Base-by-base conservation (phyloP, 2,888 invertebrate species). In the Himalopsyche anomala region DNA sequence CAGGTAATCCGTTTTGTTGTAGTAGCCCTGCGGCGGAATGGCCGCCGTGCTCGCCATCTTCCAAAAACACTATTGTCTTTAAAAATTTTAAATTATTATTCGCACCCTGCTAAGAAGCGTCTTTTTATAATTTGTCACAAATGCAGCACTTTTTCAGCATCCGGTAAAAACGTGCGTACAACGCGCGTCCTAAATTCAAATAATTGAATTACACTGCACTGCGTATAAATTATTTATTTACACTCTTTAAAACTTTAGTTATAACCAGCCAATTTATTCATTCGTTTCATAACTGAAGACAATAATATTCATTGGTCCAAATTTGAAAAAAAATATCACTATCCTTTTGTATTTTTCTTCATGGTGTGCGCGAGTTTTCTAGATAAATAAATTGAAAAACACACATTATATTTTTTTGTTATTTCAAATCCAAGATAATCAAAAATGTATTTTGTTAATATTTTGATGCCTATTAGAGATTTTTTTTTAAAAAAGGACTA, bases 41-140 rank as follows among this genome's bases (percentile, higher is more conserved):
- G 80, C 54, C 42, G 80, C 45, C 89, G 92, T 91, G 82, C 92
- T 93, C 90, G 93, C 93, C 93, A 93, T 93, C 88, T 91, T 91
- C 83, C 28, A 74, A 56, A 54, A 55, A 36, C 55, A 56, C 55
- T 36, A 55, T 82, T 55, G 45, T 81, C 81, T 81, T 74, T 74
- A 12, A 74, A 5, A 74, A 74, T 74, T 74, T 74, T 74, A 74
- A 74, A 74, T 36, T 74, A 36, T 74, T 36, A 74, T 36, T 74
- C 9, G 28, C 74, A 74, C 74, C 36, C 74, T 36, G 74, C 28
- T 12, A 74, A 38, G 28, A 74, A 62, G 74, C 74, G 74, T 74
- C 74, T 74, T 36, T 80, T 80, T 42, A 80, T 45, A 80, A 42
- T 45, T n/a, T 28, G n/a, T 40, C 51, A 42, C 80, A 42, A 80